Evolutionary conservation across 2,888 invertebrate species (phyloP), one percentile per base, ranked within the genome.

Genomic region (Athalia rosae): DNA sequence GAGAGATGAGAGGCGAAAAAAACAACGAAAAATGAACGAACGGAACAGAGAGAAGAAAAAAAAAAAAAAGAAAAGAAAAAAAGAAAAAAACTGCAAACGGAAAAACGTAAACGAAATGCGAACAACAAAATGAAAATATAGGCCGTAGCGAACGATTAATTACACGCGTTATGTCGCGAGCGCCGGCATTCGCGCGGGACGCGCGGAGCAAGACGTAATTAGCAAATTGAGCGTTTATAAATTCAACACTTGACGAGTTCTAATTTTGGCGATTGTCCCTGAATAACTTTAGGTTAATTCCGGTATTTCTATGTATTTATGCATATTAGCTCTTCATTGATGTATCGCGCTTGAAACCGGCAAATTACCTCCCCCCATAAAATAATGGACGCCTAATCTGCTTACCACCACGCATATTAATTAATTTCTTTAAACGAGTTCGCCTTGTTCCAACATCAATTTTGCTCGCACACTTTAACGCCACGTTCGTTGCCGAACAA

Each of bases 291-390:
- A 9, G 77, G 67, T 66, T 77, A 67, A 77, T 74, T 77, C 63
- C 45, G 58, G 76, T 77, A 79, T 79, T 81, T 78, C 61, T 79
- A 80, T 79, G 79, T 79, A 79, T 80, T 81, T 80, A 78, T 79
- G 79, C 77, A 79, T 79, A 80, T 80, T 67, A 61, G 15, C 48
- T 50, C 67, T 77, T 43, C 77, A 66, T 59, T 61, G 61, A 61
- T 77, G 67, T 79, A 79, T 78, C 76, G 62, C 71, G 50, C 63
- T 77, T 50, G 62, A 58, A 64, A 61, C 78, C 66, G 69, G 69
- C n/a, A 69, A 77, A 77, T 58, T 77, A 69, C 13, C 4, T 62
- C 67, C 53, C 11, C 56, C 74, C 76, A 48, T 45, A 45, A 76
- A 79, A 73, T 80, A 80, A 81, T 80, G 76, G 78, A 53, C 77